These are phyloP conservation scores for Sardinella longiceps DNA, from an alignment of 2,797 vertebrate genomes.

Conservation along the genomic window DNA sequence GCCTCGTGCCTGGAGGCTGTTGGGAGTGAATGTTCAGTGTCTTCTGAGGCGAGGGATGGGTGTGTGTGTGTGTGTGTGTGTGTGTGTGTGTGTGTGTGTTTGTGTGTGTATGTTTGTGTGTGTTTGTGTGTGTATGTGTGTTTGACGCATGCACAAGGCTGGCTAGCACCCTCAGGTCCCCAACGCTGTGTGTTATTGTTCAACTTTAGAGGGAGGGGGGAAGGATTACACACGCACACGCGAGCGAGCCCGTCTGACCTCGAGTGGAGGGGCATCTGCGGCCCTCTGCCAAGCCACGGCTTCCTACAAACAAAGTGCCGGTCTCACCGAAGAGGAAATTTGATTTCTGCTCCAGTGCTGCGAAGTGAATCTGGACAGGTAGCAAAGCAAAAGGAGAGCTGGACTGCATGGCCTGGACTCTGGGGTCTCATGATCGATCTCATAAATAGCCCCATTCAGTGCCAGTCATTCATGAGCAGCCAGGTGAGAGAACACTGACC, in stretches of 20 bases:
- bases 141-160: conserved; percentile 41
- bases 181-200: conserved; percentile 69
- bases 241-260: conserved; percentile 25
- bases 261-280: neutral
- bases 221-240: conserved; percentile 60
- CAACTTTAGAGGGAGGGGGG: conserved; percentile 37
- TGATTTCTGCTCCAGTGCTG: conserved; percentile 52
- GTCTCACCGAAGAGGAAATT: conserved; percentile 65
- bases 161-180: conserved; percentile 61
- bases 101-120: conserved; percentile 34
- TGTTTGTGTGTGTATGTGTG: conserved; percentile 19
- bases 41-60: conserved; percentile 51
- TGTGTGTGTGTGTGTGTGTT: conserved; percentile 29
- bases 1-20: conserved; percentile 48
- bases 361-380: conserved; percentile 37
- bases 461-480: neutral
- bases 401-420: neutral
- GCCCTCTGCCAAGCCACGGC: conserved; percentile 47
- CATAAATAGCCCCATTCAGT: neutral
- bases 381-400: neutral
- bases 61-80: conserved; percentile 38
- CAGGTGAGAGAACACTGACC: neutral
- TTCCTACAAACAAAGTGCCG: conserved; percentile 60
- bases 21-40: conserved; percentile 32
- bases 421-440: neutral